Conservation (phyloP, 2,888 invertebrate species). For the Hipparchia semele region DNA sequence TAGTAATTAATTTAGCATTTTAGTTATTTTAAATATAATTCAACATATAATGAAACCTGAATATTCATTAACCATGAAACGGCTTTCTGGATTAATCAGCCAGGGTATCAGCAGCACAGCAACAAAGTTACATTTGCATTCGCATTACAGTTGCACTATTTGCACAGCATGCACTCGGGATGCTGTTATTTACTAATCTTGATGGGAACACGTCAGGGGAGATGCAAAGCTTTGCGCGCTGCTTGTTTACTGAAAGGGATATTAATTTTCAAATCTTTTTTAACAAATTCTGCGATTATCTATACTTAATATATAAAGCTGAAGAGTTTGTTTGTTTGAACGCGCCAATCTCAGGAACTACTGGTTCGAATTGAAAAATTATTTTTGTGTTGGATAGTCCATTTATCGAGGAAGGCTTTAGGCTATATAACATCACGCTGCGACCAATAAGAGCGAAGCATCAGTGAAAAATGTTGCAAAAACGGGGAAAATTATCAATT, state of each 20-base stretch:
- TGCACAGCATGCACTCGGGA: conserved; percentile 23
- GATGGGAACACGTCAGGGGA: conserved; percentile 17
- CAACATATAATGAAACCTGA: background rate
- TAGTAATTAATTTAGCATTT: too few species aligned
- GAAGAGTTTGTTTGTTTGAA: too few species aligned
- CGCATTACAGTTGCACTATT: conserved; percentile 47
- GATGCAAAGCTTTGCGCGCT: conserved; percentile 8
- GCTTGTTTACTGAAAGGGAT: conserved; percentile 10
- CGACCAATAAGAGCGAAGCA: too few species aligned
- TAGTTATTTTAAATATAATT: too few species aligned
- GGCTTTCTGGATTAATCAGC: conserved; percentile 17
- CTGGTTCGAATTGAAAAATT: too few species aligned
- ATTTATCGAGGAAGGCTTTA: too few species aligned
- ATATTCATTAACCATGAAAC: conserved; percentile 20
- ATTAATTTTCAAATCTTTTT: conserved; percentile 4
- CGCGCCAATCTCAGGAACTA: too few species aligned
- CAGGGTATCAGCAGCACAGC: conserved; percentile 8
- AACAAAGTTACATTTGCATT: conserved; percentile 52
- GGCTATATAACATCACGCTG: too few species aligned
- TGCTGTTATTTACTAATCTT: conserved; percentile 22
- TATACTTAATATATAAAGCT: too few species aligned
- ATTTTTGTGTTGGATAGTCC: too few species aligned
- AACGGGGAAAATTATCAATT: too few species aligned
- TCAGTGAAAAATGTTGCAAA: too few species aligned
- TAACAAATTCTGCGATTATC: background rate